Conservation (phyloP, 2,797 vertebrate genomes). For the Silurus aristotelis region DNA sequence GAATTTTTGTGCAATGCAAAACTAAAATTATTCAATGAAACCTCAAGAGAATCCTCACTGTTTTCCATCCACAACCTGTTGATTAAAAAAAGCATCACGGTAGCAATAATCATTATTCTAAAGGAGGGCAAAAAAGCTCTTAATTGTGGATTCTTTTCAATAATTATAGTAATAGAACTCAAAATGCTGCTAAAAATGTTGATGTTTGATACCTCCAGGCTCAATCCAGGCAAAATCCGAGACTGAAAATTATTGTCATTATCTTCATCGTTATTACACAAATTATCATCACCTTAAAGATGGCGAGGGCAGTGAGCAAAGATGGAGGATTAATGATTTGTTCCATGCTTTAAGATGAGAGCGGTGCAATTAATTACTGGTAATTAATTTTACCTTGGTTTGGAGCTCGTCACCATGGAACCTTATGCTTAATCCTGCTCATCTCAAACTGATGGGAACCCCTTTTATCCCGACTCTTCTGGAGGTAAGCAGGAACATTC, state of each 20-base stretch:
- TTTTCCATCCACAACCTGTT: constrained; percentile 26
- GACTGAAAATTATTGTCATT: constrained; percentile 41
- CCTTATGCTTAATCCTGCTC: constrained; percentile 83
- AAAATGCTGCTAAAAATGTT: constrained; percentile 26
- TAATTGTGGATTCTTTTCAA: constrained; percentile 25
- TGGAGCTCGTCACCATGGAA: constrained; percentile 78
- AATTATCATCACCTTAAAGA: constrained; percentile 47
- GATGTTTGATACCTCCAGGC: constrained; percentile 24
- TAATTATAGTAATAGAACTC: constrained; percentile 27
- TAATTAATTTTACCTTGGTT: constrained; percentile 76
- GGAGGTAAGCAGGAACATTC: constrained; percentile 87
- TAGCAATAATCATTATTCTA: constrained; percentile 8
- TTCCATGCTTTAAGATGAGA: constrained; percentile 64
- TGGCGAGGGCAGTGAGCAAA: constrained; percentile 27
- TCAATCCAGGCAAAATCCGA: constrained; percentile 28
- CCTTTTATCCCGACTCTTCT: constrained; percentile 84
- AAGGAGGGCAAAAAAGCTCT: constrained; percentile 12
- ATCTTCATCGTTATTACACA: constrained; percentile 38
- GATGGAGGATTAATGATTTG: constrained; percentile 45
- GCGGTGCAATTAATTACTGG: constrained; percentile 82
- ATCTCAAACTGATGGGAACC: constrained; percentile 87
- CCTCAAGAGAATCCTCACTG: not conserved
- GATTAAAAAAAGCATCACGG: constrained; percentile 1
- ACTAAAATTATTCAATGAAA: not conserved
- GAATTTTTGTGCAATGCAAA: not conserved